These are phyloP conservation scores for Synergus gifuensis DNA, from an alignment of 2,888 invertebrate species.

Conservation along the genomic window DNA sequence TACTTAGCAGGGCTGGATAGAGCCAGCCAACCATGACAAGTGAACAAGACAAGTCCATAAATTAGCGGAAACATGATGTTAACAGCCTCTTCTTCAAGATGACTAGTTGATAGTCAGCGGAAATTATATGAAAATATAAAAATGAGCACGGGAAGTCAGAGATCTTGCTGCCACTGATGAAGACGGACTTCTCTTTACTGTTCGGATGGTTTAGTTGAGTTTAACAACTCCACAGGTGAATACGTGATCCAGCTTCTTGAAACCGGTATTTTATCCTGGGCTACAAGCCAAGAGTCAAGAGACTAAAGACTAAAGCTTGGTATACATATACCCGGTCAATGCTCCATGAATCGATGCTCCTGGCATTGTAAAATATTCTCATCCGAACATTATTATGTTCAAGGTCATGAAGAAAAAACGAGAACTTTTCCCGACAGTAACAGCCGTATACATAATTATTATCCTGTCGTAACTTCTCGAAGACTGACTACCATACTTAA, in stretches of 20 bases:
- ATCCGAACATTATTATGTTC: conserved; percentile 1
- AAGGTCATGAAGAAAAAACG: conserved; percentile 13
- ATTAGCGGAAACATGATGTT: conserved; percentile 49
- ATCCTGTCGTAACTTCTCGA: not conserved
- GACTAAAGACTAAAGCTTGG: conserved; percentile 3
- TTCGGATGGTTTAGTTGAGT: not conserved
- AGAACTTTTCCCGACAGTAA: not conserved
- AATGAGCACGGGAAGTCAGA: not conserved
- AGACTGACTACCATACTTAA: not conserved
- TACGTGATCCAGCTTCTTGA: conserved; percentile 39
- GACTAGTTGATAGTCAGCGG: not conserved
- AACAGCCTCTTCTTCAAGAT: not conserved
- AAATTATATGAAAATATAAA: not conserved
- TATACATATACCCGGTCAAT: conserved; percentile 10
- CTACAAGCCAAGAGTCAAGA: conserved; percentile 46
- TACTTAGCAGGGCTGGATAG: conserved; percentile 76
- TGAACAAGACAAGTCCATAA: conserved; percentile 78
- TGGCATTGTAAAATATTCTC: conserved; percentile 20
- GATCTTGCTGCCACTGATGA: conserved; percentile 35
- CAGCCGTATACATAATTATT: not conserved
- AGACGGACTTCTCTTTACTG: conserved; percentile 43
- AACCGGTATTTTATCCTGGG: conserved; percentile 51
- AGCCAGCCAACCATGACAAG: conserved; percentile 60
- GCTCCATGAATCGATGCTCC: conserved; percentile 11
- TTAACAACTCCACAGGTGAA: conserved; percentile 36